phyloP scores from a whole-genome alignment of 2,797 vertebrate species.

The Potorous gilbertii region DNA sequence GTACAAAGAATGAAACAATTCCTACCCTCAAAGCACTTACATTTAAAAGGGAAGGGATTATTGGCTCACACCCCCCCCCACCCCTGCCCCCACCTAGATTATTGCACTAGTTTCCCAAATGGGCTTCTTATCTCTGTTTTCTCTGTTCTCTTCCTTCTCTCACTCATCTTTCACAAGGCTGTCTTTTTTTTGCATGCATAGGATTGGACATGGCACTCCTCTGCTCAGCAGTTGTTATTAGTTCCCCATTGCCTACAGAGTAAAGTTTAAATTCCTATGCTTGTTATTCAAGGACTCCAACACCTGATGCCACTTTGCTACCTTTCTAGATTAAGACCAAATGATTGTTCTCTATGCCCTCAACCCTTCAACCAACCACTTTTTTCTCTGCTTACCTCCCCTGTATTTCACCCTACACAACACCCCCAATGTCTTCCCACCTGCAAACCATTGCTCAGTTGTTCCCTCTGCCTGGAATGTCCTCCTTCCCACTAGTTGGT shows the following conservation, averaged over 20 bases:
- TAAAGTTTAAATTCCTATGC: not conserved
- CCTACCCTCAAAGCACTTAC: not conserved
- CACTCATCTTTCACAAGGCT: not conserved
- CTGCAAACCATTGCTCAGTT: not conserved
- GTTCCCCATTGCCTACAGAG: not conserved
- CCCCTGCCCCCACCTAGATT: not conserved
- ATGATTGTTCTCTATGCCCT: not conserved
- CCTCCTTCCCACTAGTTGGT: not conserved
- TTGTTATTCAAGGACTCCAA: not conserved
- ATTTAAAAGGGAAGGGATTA: not conserved
- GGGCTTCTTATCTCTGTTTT: not conserved
- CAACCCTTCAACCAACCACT: not conserved
- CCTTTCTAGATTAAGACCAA: not conserved
- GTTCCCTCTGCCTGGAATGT: not conserved
- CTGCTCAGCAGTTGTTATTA: not conserved
- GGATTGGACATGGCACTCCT: not conserved
- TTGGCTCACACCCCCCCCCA: not conserved
- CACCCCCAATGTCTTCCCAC: not conserved
- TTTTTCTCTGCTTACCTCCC: not conserved
- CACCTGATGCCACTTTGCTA: not conserved
- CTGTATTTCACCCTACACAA: not conserved
- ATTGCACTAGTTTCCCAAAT: not conserved
- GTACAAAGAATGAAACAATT: not conserved
- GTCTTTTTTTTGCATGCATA: not conserved
- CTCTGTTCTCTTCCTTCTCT: not conserved